Evolutionary conservation across 2,888 invertebrate genomes (phyloP), one percentile per base, ranked within the genome.

Genomic region (Hirtodrosophila alboralis): DNA sequence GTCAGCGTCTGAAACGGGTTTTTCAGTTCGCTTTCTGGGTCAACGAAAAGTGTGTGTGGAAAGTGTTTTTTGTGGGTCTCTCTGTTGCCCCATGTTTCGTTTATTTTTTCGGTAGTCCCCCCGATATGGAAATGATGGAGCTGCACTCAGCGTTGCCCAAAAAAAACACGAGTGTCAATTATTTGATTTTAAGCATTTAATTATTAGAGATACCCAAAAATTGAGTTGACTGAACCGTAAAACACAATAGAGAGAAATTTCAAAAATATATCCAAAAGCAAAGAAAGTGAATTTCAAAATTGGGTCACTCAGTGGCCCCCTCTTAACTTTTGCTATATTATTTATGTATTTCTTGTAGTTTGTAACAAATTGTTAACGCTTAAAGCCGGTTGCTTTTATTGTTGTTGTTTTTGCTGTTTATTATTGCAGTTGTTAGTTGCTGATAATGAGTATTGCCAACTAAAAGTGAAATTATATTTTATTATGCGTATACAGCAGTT

Each of bases 241-340:
- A 56, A 31, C 40, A 68, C 33, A 59, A 59, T 51, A 33, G 31
- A 53, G 75, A 57, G 75, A 74, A 71, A 71, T 33, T 74, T 38
- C 23, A 1, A 21, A 28, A 16, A 34, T 26, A 53, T 60, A n/a
- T n/a, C n/a, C 51, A 58, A 61, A 75, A 56, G 72, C 63, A 66
- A 79, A 79, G 79, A 79, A 85, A 79, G 85, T 79, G 83, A 78
- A 57, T 83, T 81, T 78, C 34, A 60, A 77, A 84, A 74, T 65
- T 81, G 61, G 83, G 78, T 78, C 78, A 57, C 49, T 31, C 49
- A 34, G 26, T 43, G 43, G 30, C 44, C 45, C 33, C 43, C 33
- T n/a, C 51, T 30, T 12, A 14, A 8, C 13, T 16, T 14, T n/a
- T 12, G 10, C 14, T 45, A 16, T 26, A 30, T 40, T n/a, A n/a